Evolutionary conservation across 2,888 invertebrate species (phyloP), one percentile per base, ranked within the genome.

Genomic region (Hemithea aestivaria): DNA sequence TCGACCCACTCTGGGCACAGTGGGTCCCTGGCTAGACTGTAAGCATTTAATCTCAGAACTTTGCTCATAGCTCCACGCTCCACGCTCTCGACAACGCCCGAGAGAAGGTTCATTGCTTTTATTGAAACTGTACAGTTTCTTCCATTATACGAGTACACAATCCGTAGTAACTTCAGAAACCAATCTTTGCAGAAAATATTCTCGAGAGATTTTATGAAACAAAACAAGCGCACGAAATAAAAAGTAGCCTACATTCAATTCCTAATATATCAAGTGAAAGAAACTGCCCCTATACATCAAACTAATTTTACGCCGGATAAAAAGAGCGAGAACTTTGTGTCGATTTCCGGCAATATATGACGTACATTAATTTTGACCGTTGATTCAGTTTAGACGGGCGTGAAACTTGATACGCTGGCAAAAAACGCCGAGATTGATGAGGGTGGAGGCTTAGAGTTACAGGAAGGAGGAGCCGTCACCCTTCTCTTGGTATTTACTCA

Each of bases 371-470:
- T 61, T 36, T 59, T 49, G 56, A 43, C 47, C 51, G 43, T 48
- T 51, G 48, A 56, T 61, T 61, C 60, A 56, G 53, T 58, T 57
- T 45, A 42, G 61, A 44, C 54, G 50, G 44, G 51, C 51, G 45
- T 50, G 30, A 50, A 60, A 65, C 56, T 62, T 60, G 61, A 66
- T 62, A 57, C 60, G 53, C 54, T 51, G 41, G 67, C 55, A 67
- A 71, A n/a, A 73, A 66, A 68, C 56, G 54, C 45, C 53, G 53
- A 58, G 57, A 67, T 59, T 62, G 55, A 56, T 56, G 56, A 49
- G 37, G 28, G 40, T 36, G 29, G 35, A 26, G 40, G 35, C 36
- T 30, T 27, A 30, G 10, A 25, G 41, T 42, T 40, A 46, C 27
- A 40, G 37, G 33, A 32, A 16, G 16, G 29, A 20, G 20, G 28